These are phyloP conservation scores for Cephonodes hylas DNA, from an alignment of 2,888 invertebrate species.

Conservation along the genomic window DNA sequence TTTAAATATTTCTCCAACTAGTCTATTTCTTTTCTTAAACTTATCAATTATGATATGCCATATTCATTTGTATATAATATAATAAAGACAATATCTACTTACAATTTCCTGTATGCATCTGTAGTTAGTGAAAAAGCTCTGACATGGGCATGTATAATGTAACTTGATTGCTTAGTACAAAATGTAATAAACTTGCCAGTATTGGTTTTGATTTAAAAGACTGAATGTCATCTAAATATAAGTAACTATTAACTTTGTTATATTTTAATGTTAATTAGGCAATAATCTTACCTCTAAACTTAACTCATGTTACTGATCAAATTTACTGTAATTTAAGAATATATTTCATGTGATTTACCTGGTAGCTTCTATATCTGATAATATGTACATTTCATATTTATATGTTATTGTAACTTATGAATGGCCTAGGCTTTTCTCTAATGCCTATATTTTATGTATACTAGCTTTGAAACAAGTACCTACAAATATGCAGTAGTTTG, in stretches of 20 bases:
- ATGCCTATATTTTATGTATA: not conserved
- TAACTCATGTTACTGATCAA: constrained; percentile 23
- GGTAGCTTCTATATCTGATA: constrained; percentile 38
- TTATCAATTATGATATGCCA: not conserved
- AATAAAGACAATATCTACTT: not conserved
- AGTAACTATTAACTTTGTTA: constrained; percentile 59
- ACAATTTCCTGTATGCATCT: constrained; percentile 15
- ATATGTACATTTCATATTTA: constrained; percentile 22
- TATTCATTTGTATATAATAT: not conserved
- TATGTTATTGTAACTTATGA: constrained; percentile 9
- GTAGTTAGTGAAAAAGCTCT: constrained; percentile 69
- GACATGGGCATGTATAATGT: constrained; percentile 48
- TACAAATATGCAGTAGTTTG: not conserved
- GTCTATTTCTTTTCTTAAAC: not conserved
- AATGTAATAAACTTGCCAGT: constrained; percentile 80
- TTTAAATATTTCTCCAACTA: not conserved
- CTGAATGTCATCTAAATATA: constrained; percentile 76
- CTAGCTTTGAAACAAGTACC: not conserved
- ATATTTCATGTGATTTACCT: constrained; percentile 39
- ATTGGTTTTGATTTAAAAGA: constrained; percentile 80
- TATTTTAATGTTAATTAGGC: constrained; percentile 57
- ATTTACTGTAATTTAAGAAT: constrained; percentile 30
- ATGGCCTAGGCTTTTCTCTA: not conserved
- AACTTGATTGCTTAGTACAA: constrained; percentile 77
- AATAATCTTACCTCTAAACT: constrained; percentile 35